A percentile compares a stretch with the other conserved stretches of the same genome.
These are phyloP conservation scores for Avahi laniger DNA, from an alignment of 2,797 vertebrate species.

Conservation along the genomic window DNA sequence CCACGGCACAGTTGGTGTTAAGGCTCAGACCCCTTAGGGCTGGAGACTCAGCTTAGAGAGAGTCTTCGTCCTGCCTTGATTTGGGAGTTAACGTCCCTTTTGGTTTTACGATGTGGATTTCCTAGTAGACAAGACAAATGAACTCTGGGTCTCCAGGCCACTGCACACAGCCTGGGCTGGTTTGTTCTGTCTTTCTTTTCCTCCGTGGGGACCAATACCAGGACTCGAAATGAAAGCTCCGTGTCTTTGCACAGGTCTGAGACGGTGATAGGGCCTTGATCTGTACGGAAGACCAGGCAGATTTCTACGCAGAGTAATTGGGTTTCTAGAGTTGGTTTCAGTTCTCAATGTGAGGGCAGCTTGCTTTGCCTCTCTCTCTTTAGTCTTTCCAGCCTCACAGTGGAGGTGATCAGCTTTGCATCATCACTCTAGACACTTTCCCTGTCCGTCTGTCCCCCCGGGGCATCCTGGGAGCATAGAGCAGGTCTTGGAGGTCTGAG, in stretches of 20 bases:
- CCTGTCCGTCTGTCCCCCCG: not conserved
- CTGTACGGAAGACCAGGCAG: not conserved
- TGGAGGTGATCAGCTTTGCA: too few species aligned
- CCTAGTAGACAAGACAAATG: not conserved
- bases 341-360: not conserved
- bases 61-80: conserved; percentile 42
- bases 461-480: not conserved
- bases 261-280: not conserved
- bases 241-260: not conserved
- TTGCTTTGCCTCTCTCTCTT: not conserved
- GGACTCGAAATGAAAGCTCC: not conserved
- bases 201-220: not conserved
- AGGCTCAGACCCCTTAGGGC: conserved; percentile 41
- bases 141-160: not conserved
- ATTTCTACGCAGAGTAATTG: not conserved
- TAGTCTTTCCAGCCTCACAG: not conserved
- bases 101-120: not conserved
- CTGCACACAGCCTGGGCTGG: not conserved
- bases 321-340: not conserved
- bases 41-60: conserved; percentile 23
- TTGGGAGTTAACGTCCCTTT: conserved; percentile 9
- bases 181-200: not conserved
- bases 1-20: conserved; percentile 15
- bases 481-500: not conserved
- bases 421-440: not conserved